Base-by-base conservation (phyloP, 2,888 invertebrate genomes). In the Torymus auratus region DNA sequence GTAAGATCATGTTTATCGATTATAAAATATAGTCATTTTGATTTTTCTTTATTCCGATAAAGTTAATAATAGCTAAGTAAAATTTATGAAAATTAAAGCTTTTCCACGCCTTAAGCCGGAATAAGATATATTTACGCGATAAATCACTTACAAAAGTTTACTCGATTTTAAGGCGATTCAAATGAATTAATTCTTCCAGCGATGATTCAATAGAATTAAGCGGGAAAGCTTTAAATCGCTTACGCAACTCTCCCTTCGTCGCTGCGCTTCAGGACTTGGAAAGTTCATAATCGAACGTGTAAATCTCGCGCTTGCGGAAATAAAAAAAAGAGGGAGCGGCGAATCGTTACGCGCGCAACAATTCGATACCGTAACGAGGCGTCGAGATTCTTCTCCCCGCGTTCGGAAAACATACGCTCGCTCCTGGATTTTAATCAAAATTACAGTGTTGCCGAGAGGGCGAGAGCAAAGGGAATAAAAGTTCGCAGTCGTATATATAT, bases 361-460 rank as follows among this genome's bases (percentile, higher is more conserved):
- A 53, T 53, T 68, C 68, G 61, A 65, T 58, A 61, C 13, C 28
- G 28, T 28, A 62, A 78, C 69, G 52, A 62, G 64, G 58, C 55
- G 62, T 69, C 68, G 64, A 58, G 14, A 62, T 56, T 68, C 62
- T 81, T 78, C 78, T 28, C 67, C 76, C 78, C 74, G 41, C 15
- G 53, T 73, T 55, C 60, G 76, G 73, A 81, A 79, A 82, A 76
- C 82, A 74, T 11, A 17, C 23, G 23, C 13, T 17, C n/a, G 28
- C 60, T 65, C 41, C 20, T 65, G 60, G 82, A 62, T 77, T 83
- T 83, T 83, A 82, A 83, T 84, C 80, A 83, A 84, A 84, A 82
- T 80, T 83, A 82, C 81, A 80, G 20, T 74, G 70, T 56, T 61
- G 61, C 70, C 80, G 69, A 62, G 61, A 62, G 58, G 14, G 62